Base-by-base conservation (phyloP, 2,113 vertebrate species). In the Stigmatopora nigra region DNA sequence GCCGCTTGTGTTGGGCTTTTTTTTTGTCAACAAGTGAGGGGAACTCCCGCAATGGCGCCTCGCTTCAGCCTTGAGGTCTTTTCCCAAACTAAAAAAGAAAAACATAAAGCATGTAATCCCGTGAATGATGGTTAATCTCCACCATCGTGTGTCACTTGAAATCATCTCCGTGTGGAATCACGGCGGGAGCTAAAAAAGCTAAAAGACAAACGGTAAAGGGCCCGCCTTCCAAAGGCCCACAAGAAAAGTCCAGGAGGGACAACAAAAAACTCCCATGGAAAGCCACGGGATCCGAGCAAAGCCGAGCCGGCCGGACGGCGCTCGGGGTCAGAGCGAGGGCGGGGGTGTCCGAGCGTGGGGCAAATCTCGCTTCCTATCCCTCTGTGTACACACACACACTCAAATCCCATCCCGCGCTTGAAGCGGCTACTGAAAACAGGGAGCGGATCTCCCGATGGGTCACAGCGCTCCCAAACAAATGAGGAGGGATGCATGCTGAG, bases 361-460 rank as follows among this genome's bases (percentile, higher is more conserved):
- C 76, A 79, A 83, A 69, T 84, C 80, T 77, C 59, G 63, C 61
- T 65, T 67, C 74, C 83, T 81, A 84, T 77, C 79, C 79, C 75
- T 68, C 55, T 69, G 20, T 62, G 72, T 72, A 78, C 75, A 78
- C 77, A 73, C 73, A 75, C 75, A 75, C 25, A 31, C 25, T 2
- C 25, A 31, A 1, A 31, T 78, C 78, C 80, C 82, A 78, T 79
- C 64, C 73, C 63, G 61, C 17, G 15, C 7, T 10, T 11, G 35
- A 86, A 84, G 83, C 79, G 68, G 9, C 84, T 86, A 78, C 82
- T 86, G 2, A 83, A 87, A 89, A 89, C 87, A 80, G 78, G 78
- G 64, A 84, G 84, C 83, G 85, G 83, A 89, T 83, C 87, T 83
- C 78, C 75, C 36, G 69, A 86, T 89, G 82, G 80, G 86, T 84